Conservation (phyloP, 2,888 invertebrate genomes). For the Heliconius aoede region DNA sequence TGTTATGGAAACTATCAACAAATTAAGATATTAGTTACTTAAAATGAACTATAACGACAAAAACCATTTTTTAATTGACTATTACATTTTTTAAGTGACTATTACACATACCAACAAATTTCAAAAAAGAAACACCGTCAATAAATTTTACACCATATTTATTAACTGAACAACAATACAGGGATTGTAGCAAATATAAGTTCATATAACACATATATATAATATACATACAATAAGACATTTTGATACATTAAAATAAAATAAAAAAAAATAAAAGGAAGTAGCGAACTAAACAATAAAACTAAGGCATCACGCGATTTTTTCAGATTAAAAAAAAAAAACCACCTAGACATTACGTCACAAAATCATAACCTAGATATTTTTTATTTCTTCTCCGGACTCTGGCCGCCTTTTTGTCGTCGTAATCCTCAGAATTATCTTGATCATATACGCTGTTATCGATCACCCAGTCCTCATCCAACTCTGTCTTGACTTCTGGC, state of each 20-base stretch:
- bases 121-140: conserved; percentile 33
- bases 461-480: conserved; percentile 70
- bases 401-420: conserved; percentile 69
- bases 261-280: background rate
- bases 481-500: conserved; percentile 55
- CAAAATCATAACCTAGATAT: conserved; percentile 76
- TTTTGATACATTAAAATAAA: conserved; percentile 1
- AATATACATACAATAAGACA: conserved; percentile 21
- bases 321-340: background rate
- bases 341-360: conserved; percentile 57
- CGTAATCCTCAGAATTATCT: conserved; percentile 63
- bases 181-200: conserved; percentile 7
- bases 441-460: conserved; percentile 71
- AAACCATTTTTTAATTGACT: too few relatives aligned
- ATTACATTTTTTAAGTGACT: too few relatives aligned
- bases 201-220: conserved; percentile 37
- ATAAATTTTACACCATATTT: conserved; percentile 40
- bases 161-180: conserved; percentile 40
- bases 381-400: conserved; percentile 80
- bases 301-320: conserved; percentile 16
- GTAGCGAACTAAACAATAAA: conserved; percentile 1
- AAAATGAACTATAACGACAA: too few relatives aligned
- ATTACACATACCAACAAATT: background rate
- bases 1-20: too few relatives aligned
- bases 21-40: too few relatives aligned